Evolutionary conservation across 2,113 vertebrate species (phyloP).

Genomic region (Ptilorrhoa leucosticta): DNA sequence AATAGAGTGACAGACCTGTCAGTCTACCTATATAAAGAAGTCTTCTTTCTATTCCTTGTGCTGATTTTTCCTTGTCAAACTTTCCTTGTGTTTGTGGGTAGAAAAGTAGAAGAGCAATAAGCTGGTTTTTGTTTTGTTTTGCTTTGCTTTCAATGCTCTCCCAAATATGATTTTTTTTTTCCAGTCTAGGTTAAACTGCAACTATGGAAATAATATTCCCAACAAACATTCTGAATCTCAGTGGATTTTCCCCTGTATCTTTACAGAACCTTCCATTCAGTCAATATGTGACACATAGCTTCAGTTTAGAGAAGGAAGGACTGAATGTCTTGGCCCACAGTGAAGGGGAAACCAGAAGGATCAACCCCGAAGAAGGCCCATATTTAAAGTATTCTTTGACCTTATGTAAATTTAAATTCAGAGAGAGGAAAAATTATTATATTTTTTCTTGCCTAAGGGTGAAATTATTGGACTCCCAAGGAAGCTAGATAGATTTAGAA

Average conservation of each 20-base stretch:
- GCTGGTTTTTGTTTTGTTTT: not conserved
- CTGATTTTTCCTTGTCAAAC: not conserved
- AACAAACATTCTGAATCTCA: not conserved
- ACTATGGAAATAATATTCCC: not conserved
- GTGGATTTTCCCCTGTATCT: not conserved
- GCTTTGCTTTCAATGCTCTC: not conserved
- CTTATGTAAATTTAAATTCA: not conserved
- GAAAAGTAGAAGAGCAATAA: not conserved
- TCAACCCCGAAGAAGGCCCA: not conserved
- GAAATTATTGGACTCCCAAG: conserved; percentile 19
- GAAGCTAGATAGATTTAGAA: not conserved
- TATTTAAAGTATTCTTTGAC: not conserved
- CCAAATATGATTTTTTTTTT: not conserved
- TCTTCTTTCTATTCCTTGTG: not conserved
- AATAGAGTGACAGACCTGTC: not conserved
- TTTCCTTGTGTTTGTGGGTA: not conserved
- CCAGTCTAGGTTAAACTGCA: not conserved
- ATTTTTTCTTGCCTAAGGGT: not conserved
- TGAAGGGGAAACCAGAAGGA: not conserved
- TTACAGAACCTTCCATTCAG: not conserved
- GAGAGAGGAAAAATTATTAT: not conserved
- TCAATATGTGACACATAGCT: not conserved
- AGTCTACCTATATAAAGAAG: not conserved
- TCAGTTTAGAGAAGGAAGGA: not conserved
- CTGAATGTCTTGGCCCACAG: not conserved